Evolutionary conservation across 35 echinoderm and acorn worm species (phyloP).

Genomic region (Chiridota heheva): DNA sequence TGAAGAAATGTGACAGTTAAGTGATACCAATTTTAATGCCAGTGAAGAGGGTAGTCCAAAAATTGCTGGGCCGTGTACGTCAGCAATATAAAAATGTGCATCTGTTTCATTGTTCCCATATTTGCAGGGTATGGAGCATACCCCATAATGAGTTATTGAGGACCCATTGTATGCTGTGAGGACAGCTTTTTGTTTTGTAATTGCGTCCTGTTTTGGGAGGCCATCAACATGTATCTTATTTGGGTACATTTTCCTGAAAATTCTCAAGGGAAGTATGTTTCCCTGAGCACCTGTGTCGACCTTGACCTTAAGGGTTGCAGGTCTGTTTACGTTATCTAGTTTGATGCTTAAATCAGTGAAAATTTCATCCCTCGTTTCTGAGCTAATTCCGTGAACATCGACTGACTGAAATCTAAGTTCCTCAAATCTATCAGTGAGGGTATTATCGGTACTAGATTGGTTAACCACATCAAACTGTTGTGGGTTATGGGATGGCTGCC

Average conservation of each 20-base stretch:
- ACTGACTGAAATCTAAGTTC: conserved; percentile 16
- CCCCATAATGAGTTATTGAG: conserved; percentile 29
- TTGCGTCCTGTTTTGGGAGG: not conserved
- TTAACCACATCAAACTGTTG: no score
- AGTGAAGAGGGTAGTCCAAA: not conserved
- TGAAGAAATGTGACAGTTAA: conserved; percentile 19
- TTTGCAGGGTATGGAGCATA: not conserved
- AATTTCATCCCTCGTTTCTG: not conserved
- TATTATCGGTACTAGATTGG: no score
- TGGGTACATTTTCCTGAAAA: conserved; percentile 36
- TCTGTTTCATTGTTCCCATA: not conserved
- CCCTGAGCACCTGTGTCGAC: conserved; percentile 41
- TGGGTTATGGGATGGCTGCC: no score
- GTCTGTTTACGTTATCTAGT: no score
- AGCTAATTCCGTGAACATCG: not conserved
- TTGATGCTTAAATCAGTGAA: not conserved
- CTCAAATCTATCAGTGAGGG: not conserved
- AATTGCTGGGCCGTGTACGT: conserved; percentile 11
- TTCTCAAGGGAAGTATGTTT: conserved; percentile 15
- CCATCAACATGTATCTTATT: conserved; percentile 2
- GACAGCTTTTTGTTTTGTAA: not conserved
- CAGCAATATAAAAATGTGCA: conserved; percentile 35
- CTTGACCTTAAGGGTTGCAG: conserved; percentile 24
- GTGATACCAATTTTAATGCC: not conserved
- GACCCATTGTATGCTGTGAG: conserved; percentile 26